A percentile compares a stretch with the other conserved stretches of the same genome.
Evolutionary conservation across 2,888 invertebrate genomes (phyloP).

Genomic region (Dryococelus australis): DNA sequence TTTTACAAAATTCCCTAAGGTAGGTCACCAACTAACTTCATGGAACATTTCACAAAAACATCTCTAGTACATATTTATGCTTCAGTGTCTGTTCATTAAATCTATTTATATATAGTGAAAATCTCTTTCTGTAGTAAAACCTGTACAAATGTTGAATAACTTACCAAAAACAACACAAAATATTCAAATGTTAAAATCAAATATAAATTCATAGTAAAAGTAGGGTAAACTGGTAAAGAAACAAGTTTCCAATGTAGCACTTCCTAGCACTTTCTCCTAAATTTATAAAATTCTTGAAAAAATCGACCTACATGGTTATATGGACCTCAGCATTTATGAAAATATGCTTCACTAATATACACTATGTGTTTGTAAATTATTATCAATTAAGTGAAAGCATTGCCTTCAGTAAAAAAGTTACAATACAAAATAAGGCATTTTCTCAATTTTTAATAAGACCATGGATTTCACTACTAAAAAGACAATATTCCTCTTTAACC

Average conservation of each 20-base stretch:
- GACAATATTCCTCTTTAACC: neutral
- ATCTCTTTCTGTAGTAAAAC: neutral
- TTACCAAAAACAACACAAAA: too few species aligned
- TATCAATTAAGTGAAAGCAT: neutral
- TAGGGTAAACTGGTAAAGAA: neutral
- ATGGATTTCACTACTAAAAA: neutral
- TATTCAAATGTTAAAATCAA: too few species aligned
- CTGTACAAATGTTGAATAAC: too few species aligned
- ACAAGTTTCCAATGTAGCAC: neutral
- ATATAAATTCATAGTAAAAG: neutral
- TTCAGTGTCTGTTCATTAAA: neutral
- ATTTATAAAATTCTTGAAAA: neutral
- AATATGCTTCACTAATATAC: neutral
- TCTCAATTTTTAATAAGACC: neutral
- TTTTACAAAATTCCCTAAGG: neutral
- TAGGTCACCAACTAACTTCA: neutral
- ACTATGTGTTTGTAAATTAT: neutral
- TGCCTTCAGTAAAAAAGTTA: neutral
- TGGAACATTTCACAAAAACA: neutral
- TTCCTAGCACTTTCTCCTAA: neutral
- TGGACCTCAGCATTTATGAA: neutral
- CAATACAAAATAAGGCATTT: slow-evolving; percentile 3
- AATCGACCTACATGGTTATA: neutral
- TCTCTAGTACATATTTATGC: neutral
- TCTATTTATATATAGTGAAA: neutral